phyloP scores from a whole-genome alignment of 2,888 invertebrate genomes.

The Exephanes ischioxanthus region DNA sequence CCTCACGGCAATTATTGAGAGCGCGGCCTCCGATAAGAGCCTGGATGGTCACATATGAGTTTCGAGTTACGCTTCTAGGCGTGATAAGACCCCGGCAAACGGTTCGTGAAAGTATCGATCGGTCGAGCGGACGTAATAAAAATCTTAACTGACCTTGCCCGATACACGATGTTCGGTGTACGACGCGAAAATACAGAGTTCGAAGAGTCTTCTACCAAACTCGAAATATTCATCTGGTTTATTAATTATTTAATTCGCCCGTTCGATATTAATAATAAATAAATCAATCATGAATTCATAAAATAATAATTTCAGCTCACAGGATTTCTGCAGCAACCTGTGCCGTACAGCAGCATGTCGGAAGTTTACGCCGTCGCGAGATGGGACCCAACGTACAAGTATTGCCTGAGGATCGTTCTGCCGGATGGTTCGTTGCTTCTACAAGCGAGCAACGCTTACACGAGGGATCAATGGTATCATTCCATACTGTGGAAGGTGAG shows the following conservation, averaged over 20 bases:
- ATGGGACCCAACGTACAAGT: constrained; percentile 93
- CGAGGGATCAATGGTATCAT: constrained; percentile 94
- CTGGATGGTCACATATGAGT: constrained; percentile 10
- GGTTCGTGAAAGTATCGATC: constrained; percentile 45
- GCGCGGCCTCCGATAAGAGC: constrained; percentile 35
- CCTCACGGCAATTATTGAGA: constrained; percentile 8
- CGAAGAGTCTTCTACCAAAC: background rate
- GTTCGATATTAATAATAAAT: background rate
- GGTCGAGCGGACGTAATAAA: constrained; percentile 29
- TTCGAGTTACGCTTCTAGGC: constrained; percentile 53
- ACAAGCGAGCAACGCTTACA: constrained; percentile 91
- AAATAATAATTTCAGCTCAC: constrained; percentile 86
- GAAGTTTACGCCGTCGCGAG: constrained; percentile 91
- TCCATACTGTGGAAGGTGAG: constrained; percentile 92
- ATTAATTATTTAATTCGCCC: background rate
- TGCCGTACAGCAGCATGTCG: constrained; percentile 91
- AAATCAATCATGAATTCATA: background rate
- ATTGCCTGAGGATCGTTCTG: constrained; percentile 91
- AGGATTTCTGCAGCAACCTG: constrained; percentile 88
- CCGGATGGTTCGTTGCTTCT: constrained; percentile 91
- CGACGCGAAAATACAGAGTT: background rate
- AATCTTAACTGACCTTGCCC: constrained; percentile 47
- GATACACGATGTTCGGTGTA: constrained; percentile 9
- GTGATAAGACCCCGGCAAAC: constrained; percentile 48
- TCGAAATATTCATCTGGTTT: background rate